phyloP scores from a whole-genome alignment of 2,888 invertebrate genomes.

The Cephus nigrinus region DNA sequence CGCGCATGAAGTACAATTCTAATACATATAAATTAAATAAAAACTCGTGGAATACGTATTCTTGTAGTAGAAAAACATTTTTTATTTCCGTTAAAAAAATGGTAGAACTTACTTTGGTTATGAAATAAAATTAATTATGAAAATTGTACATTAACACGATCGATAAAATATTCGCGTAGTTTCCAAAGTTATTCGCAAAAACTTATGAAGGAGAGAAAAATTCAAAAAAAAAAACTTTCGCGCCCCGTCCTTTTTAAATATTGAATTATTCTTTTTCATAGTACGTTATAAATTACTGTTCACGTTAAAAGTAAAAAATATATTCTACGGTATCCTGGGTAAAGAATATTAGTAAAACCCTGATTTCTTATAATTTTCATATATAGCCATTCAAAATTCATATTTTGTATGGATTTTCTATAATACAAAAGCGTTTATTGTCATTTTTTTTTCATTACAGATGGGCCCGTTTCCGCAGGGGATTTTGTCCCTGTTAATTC shows the following conservation, averaged over 20 bases:
- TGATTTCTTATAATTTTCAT: background rate
- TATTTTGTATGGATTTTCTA: background rate
- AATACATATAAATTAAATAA: background rate
- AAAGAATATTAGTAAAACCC: background rate
- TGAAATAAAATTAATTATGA: background rate
- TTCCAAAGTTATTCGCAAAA: background rate
- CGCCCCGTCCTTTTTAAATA: background rate
- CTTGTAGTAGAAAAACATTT: background rate
- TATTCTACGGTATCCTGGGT: background rate
- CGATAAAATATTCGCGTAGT: background rate
- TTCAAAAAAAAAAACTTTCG: background rate
- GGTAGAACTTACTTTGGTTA: background rate
- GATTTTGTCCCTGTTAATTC: constrained; percentile 35
- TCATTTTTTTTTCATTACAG: constrained; percentile 49
- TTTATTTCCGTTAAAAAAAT: background rate
- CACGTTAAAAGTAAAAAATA: background rate
- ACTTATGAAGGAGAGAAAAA: background rate
- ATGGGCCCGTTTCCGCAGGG: constrained; percentile 55
- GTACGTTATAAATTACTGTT: background rate
- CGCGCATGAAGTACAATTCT: background rate
- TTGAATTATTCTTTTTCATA: background rate
- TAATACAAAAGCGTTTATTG: background rate
- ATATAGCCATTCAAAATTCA: background rate
- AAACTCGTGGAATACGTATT: background rate
- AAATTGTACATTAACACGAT: background rate